Evolutionary conservation across 2,797 vertebrate species (phyloP).

Genomic region (Alosa sapidissima): DNA sequence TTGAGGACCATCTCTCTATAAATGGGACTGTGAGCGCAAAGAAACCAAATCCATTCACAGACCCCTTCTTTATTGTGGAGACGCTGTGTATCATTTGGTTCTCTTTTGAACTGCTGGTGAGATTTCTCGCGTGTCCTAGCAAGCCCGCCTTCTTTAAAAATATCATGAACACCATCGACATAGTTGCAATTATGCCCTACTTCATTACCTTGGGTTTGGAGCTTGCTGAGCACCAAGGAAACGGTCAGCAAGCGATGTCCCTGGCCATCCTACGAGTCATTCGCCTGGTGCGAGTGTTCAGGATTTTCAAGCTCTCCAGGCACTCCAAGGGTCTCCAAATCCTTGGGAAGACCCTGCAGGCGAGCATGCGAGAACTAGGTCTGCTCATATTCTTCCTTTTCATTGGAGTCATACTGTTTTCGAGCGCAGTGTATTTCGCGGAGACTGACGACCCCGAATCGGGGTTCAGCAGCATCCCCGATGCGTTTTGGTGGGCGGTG

Average conservation of each 20-base stretch:
- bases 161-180: conserved; percentile 96
- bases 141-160: conserved; percentile 93
- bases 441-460: conserved; percentile 90
- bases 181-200: conserved; percentile 92
- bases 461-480: conserved; percentile 89
- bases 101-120: conserved; percentile 89
- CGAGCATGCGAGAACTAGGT: conserved; percentile 90
- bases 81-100: conserved; percentile 95
- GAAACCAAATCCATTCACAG: conserved; percentile 84
- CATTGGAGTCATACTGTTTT: conserved; percentile 89
- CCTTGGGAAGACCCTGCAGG: conserved; percentile 85
- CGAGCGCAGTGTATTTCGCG: conserved; percentile 93
- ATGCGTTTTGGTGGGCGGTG: conserved; percentile 97
- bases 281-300: conserved; percentile 85
- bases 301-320: conserved; percentile 89
- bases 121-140: conserved; percentile 91
- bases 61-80: conserved; percentile 95
- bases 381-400: conserved; percentile 92
- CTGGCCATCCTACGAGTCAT: conserved; percentile 89
- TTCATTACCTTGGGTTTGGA: conserved; percentile 91
- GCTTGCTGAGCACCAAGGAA: conserved; percentile 85
- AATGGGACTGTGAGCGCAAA: conserved; percentile 57
- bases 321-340: conserved; percentile 89
- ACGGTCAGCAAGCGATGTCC: conserved; percentile 88
- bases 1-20: conserved; percentile 48